Conservation (phyloP, 2,888 invertebrate species). For the Prenolepis imparis region DNA sequence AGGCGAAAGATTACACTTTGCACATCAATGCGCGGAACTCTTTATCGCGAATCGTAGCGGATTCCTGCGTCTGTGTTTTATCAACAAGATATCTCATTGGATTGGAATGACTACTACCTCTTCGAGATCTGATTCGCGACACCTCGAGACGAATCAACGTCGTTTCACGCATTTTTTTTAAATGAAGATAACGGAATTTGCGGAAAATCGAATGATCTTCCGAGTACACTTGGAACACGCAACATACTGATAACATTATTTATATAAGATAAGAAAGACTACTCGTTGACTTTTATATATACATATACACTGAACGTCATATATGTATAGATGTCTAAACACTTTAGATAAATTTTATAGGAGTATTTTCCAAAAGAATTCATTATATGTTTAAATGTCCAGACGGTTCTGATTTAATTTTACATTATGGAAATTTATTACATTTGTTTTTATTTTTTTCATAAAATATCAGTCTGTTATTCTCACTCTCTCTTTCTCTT, state of each 20-base stretch:
- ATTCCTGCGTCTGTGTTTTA: constrained; percentile 11
- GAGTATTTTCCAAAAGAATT: background rate
- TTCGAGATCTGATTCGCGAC: background rate
- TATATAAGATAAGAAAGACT: background rate
- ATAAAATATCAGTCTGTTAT: background rate
- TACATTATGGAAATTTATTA: background rate
- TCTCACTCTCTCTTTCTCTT: background rate
- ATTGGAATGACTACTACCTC: constrained; percentile 12
- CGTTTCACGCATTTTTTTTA: background rate
- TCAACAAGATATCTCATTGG: constrained; percentile 17
- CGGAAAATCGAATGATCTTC: background rate
- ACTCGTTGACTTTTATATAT: constrained; percentile 16
- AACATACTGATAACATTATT: constrained; percentile 8
- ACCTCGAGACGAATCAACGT: background rate
- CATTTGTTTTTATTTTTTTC: background rate
- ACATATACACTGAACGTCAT: background rate
- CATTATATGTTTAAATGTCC: background rate
- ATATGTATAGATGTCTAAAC: background rate
- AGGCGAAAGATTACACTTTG: constrained; percentile 24
- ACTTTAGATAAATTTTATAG: constrained; percentile 1
- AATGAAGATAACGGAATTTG: background rate
- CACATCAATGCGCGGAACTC: background rate
- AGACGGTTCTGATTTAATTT: constrained; percentile 1
- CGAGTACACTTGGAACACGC: constrained; percentile 11
- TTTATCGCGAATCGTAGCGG: constrained; percentile 3